Evolutionary conservation across 1,140 invertebrate genomes (phyloP), one percentile per base, ranked within the genome.

Genomic region (Charaxes varanes): DNA sequence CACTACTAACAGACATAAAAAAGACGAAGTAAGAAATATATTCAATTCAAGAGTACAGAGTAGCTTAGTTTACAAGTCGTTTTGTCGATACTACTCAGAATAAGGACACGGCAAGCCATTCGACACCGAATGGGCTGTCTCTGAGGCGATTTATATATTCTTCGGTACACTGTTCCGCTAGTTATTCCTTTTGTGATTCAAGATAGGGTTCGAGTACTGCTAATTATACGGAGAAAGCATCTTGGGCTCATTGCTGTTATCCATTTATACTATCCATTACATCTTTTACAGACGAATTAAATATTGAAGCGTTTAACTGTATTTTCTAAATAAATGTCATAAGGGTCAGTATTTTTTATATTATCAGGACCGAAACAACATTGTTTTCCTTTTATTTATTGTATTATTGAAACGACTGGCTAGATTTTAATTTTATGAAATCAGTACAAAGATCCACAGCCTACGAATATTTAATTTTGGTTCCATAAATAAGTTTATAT

Each of bases 81-180:
- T 17, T 34, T 26, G 18, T 11, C 26, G 18, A 38, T 46, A 23
- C 31, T 21, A 33, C 15, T 40, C 50, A 53, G 61, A 71, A 62
- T 71, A 71, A 47, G 54, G 58, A 65, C 49, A 40, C 42, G 30
- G 32, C 35, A 42, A 59, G 58, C 43, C 56, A 69, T 58, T 53
- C 53, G 61, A 73, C 63, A 70, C 56, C 59, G 64, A 68, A 68
- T 61, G 66, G 62, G 63, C 60, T 53, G 69, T 53, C 63, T 70
- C 55, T 61, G 67, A 57, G 46, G 5, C 53, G 53, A 69, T 73
- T 73, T 69, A 67, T 69, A 48, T 31, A 63, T 57, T 55, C 38
- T 41, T 40, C 56, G 53, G 35, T 62, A 50, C 48, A 59, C 54
- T 47, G 57, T 42, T 41, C 45, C 38, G 38, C 37, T 43, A 47